A percentile compares a stretch with the other conserved stretches of the same genome.
These are phyloP conservation scores for Paramacrobiotus metropolitanus DNA, from an alignment of 1,140 invertebrate species.

Conservation along the genomic window DNA sequence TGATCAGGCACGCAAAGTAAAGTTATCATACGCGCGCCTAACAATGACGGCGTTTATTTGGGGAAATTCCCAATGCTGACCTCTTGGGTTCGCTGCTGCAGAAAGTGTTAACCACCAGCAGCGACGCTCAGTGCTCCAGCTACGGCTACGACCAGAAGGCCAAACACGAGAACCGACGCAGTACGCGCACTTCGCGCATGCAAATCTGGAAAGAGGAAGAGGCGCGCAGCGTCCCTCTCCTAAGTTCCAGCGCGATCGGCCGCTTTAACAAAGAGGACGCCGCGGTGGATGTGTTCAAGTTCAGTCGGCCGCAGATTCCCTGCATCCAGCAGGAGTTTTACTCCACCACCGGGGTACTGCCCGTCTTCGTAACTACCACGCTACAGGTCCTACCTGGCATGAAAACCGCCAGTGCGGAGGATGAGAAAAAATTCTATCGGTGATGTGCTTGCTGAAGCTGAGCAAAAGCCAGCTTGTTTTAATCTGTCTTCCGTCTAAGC, in stretches of 20 bases:
- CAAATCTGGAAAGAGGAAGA: background rate
- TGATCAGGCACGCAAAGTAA: background rate
- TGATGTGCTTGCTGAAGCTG: no score
- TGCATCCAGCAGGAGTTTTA: slow-evolving; percentile 1
- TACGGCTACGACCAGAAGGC: slow-evolving; percentile 3
- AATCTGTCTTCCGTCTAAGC: no score
- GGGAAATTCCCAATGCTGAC: background rate
- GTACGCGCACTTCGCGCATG: background rate
- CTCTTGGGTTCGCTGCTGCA: background rate
- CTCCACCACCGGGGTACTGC: background rate
- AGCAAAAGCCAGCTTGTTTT: no score
- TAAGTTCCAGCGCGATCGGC: background rate
- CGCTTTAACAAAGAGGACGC: background rate
- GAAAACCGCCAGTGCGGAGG: no score
- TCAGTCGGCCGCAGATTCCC: background rate
- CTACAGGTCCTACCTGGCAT: no score
- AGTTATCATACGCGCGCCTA: background rate
- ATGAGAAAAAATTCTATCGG: no score
- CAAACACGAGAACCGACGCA: background rate
- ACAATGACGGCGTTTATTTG: background rate
- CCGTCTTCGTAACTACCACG: no score
- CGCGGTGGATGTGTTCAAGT: background rate
- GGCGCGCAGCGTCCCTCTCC: background rate
- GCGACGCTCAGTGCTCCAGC: background rate
- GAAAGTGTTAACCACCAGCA: background rate